Conservation (phyloP, 1,140 invertebrate genomes). For the Thaumetopoea pityocampa region DNA sequence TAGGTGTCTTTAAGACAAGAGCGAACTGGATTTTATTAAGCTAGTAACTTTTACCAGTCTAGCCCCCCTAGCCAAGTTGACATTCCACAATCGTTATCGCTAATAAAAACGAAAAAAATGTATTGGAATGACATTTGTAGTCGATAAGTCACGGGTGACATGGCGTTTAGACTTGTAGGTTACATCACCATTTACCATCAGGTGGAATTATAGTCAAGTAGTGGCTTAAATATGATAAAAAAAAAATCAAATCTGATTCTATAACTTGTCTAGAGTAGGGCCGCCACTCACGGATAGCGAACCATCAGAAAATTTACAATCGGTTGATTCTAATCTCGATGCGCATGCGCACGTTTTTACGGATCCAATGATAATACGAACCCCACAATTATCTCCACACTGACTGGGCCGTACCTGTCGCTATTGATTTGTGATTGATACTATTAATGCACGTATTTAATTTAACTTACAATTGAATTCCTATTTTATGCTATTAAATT, state of each 20-base stretch:
- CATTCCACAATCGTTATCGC: too few relatives aligned
- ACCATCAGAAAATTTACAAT: conserved; percentile 40
- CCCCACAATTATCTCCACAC: conserved; percentile 53
- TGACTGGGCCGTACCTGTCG: conserved; percentile 51
- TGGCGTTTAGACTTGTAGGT: too few relatives aligned
- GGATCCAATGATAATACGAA: conserved; percentile 49
- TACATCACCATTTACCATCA: too few relatives aligned
- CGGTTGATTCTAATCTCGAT: conserved; percentile 42
- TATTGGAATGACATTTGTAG: too few relatives aligned
- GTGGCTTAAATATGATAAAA: too few relatives aligned
- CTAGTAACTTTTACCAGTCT: too few relatives aligned
- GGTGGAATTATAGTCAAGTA: too few relatives aligned
- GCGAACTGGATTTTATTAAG: too few relatives aligned
- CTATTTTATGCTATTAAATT: background rate
- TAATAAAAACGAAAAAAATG: too few relatives aligned
- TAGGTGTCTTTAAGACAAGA: too few relatives aligned
- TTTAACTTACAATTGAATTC: conserved; percentile 6
- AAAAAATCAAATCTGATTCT: conserved; percentile 1
- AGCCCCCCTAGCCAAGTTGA: too few relatives aligned
- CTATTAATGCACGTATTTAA: conserved; percentile 33
- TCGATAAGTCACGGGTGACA: too few relatives aligned
- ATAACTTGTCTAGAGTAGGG: background rate
- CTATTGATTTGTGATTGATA: conserved; percentile 67
- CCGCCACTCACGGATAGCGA: conserved; percentile 10
- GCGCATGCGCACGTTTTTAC: conserved; percentile 35